A percentile compares a stretch with the other conserved stretches of the same genome.
Evolutionary conservation across 2,797 vertebrate genomes (phyloP).

Genomic region (Morelia viridis): DNA sequence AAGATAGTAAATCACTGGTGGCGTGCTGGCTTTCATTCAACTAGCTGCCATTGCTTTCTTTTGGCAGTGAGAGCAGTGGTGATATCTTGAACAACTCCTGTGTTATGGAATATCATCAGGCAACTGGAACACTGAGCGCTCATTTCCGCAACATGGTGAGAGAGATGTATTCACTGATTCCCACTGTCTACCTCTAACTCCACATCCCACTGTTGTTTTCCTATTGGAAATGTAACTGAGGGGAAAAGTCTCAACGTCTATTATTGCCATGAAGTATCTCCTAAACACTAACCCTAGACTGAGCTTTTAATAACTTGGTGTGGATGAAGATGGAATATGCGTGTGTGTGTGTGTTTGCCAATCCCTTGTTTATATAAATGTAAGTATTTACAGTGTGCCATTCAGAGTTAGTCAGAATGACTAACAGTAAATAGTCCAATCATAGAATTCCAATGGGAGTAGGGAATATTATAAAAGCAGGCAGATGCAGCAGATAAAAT

Average conservation of each 20-base stretch:
- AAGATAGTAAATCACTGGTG: background rate
- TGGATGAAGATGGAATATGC: background rate
- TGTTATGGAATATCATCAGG: conserved; percentile 92
- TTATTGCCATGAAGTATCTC: background rate
- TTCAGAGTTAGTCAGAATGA: background rate
- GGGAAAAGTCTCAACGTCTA: background rate
- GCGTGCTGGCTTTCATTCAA: background rate
- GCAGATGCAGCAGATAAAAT: too few relatives aligned
- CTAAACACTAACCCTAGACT: background rate
- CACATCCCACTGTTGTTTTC: background rate
- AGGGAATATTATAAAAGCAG: too few relatives aligned
- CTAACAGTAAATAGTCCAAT: too few relatives aligned
- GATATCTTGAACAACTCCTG: conserved; percentile 96
- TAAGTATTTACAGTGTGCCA: background rate
- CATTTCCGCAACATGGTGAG: conserved; percentile 88
- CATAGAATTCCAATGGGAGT: too few relatives aligned
- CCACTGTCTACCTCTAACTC: fast-evolving
- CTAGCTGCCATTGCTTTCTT: background rate
- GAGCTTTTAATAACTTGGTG: background rate
- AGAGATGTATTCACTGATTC: background rate
- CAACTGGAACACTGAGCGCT: conserved; percentile 80
- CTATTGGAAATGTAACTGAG: background rate
- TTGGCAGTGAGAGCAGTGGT: conserved; percentile 87
- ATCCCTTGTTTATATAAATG: background rate
- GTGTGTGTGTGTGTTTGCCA: fast-evolving